Percentiles rank a stretch among this genome's conserved stretches.
These are phyloP conservation scores for Phymatocera aterrima DNA, from an alignment of 2,888 invertebrate species.

Conservation along the genomic window DNA sequence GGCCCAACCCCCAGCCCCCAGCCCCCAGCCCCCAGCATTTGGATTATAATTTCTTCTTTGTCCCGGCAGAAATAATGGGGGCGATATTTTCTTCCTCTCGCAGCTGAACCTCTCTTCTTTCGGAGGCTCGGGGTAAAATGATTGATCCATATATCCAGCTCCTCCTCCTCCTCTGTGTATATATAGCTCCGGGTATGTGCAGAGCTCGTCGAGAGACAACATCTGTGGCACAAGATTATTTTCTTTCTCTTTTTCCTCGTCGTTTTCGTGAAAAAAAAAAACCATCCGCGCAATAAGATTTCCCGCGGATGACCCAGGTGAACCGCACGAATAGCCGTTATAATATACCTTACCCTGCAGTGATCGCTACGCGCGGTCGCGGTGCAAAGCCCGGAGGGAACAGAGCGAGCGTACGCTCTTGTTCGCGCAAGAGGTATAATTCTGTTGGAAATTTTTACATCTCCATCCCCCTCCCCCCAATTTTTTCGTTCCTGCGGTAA, in stretches of 20 bases:
- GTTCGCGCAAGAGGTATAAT: no score
- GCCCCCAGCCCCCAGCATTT: background rate
- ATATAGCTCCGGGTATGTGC: background rate
- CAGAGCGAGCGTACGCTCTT: no score
- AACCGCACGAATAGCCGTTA: background rate
- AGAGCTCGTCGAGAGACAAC: background rate
- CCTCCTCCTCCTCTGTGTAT: no score
- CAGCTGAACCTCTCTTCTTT: background rate
- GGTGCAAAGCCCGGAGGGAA: no score
- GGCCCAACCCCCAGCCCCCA: background rate
- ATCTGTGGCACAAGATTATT: background rate
- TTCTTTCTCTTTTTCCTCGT: background rate
- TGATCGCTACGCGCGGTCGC: background rate
- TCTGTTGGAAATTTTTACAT: background rate
- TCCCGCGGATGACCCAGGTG: background rate
- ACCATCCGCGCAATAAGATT: background rate
- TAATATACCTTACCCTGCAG: background rate
- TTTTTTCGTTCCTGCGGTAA: no score
- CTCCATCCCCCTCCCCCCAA: background rate
- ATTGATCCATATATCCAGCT: slow-evolving; percentile 29
- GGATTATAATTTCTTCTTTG: slow-evolving; percentile 18
- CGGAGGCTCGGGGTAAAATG: background rate
- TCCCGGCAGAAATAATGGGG: background rate
- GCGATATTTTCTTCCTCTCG: background rate
- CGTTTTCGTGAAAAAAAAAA: background rate